Conservation (phyloP, 1,140 invertebrate species). For the Bombus turneri region DNA sequence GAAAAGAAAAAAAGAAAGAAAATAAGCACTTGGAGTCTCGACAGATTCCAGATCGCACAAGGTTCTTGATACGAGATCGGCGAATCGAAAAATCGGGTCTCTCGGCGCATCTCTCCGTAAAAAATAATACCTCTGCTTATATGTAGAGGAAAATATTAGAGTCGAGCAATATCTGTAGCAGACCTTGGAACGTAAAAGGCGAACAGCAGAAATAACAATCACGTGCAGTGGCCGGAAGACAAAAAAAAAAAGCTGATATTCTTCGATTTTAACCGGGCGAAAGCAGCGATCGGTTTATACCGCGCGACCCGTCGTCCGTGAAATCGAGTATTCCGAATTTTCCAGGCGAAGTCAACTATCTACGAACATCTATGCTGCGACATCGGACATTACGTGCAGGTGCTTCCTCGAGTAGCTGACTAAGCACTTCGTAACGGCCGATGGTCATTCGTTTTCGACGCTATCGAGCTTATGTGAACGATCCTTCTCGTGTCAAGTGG, state of each 20-base stretch:
- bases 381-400: conserved; percentile 70
- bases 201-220: background rate
- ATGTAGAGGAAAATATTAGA: background rate
- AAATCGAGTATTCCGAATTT: conserved; percentile 55
- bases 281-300: background rate
- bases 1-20: too few species aligned
- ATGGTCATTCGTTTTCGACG: conserved; percentile 70
- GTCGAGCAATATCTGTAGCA: background rate
- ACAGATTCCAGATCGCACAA: too few species aligned
- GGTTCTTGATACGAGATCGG: too few species aligned
- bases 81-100: too few species aligned
- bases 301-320: conserved; percentile 4
- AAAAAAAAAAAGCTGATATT: background rate
- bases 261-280: background rate
- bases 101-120: too few species aligned
- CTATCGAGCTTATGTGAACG: conserved; percentile 60
- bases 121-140: too few species aligned
- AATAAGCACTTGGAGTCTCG: too few species aligned
- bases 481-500: conserved; percentile 52
- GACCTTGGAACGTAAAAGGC: background rate
- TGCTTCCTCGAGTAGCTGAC: conserved; percentile 71
- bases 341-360: conserved; percentile 46
- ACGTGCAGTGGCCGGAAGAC: background rate
- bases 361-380: conserved; percentile 39
- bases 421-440: conserved; percentile 69